These are phyloP conservation scores for Hetaerina titia DNA, from an alignment of 2,888 invertebrate species.

Conservation along the genomic window DNA sequence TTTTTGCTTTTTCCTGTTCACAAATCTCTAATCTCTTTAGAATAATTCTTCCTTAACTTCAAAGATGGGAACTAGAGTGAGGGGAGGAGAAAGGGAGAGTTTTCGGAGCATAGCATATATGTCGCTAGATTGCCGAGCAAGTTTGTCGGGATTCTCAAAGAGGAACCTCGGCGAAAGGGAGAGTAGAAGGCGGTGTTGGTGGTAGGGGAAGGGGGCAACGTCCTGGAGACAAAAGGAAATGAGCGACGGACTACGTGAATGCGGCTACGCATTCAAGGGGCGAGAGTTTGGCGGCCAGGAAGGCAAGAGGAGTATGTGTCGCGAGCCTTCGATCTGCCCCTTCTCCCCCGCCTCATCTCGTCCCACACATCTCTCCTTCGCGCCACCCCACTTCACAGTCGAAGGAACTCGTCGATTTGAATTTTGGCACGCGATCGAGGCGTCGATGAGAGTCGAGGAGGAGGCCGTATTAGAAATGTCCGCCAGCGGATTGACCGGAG, in stretches of 20 bases:
- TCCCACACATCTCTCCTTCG: background rate
- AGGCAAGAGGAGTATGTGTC: background rate
- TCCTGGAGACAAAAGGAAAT: background rate
- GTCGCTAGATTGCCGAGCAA: background rate
- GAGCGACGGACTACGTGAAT: background rate
- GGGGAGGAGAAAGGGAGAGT: background rate
- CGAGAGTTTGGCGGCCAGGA: background rate
- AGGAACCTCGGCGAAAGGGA: background rate
- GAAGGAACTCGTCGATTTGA: background rate
- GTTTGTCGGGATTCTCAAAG: background rate
- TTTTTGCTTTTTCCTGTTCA: too few relatives aligned
- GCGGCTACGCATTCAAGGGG: conserved; percentile 22
- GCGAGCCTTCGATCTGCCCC: background rate
- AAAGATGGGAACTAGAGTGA: background rate
- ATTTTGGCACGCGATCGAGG: conserved; percentile 26
- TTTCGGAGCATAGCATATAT: background rate
- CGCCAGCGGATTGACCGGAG: background rate
- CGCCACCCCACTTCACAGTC: background rate
- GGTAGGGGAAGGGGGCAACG: background rate
- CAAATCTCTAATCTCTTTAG: too few relatives aligned
- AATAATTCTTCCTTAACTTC: too few relatives aligned
- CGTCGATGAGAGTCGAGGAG: background rate
- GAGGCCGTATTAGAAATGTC: background rate
- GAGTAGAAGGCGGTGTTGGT: background rate
- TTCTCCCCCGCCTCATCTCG: background rate